A percentile compares a stretch with the other conserved stretches of the same genome.
Evolutionary conservation across 2,797 vertebrate species (phyloP).

Genomic region (Taeniopygia guttata): DNA sequence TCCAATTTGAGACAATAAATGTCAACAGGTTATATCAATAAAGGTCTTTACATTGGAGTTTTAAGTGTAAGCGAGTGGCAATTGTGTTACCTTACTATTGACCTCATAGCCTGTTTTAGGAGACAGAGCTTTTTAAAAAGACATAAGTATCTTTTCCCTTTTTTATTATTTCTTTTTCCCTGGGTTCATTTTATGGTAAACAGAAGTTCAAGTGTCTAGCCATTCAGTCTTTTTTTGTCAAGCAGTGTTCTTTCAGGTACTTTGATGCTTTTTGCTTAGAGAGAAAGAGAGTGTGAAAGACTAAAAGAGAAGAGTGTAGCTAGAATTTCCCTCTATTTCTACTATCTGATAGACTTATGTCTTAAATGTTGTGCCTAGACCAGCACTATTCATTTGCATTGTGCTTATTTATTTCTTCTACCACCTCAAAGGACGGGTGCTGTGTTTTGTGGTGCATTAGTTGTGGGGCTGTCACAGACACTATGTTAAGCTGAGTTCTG

Average conservation of each 20-base stretch:
- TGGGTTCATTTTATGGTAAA: background rate
- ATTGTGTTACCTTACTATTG: background rate
- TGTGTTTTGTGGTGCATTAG: background rate
- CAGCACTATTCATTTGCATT: background rate
- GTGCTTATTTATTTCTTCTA: background rate
- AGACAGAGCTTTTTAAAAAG: background rate
- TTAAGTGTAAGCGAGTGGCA: background rate
- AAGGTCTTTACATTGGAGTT: background rate
- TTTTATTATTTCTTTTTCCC: background rate
- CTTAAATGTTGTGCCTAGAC: background rate
- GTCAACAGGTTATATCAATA: background rate
- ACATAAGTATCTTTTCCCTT: background rate
- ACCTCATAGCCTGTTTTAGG: background rate
- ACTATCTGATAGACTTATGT: background rate
- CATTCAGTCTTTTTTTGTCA: background rate
- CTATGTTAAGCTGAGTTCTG: background rate
- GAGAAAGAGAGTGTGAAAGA: background rate
- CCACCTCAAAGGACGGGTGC: background rate
- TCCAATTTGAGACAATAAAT: background rate
- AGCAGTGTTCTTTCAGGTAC: background rate
- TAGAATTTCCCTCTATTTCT: background rate
- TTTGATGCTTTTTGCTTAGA: background rate
- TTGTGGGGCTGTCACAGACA: slow-evolving; percentile 8
- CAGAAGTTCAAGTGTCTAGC: background rate
- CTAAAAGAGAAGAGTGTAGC: background rate